phyloP scores from a whole-genome alignment of 2,113 vertebrate species.

The Anoura caudifer region DNA sequence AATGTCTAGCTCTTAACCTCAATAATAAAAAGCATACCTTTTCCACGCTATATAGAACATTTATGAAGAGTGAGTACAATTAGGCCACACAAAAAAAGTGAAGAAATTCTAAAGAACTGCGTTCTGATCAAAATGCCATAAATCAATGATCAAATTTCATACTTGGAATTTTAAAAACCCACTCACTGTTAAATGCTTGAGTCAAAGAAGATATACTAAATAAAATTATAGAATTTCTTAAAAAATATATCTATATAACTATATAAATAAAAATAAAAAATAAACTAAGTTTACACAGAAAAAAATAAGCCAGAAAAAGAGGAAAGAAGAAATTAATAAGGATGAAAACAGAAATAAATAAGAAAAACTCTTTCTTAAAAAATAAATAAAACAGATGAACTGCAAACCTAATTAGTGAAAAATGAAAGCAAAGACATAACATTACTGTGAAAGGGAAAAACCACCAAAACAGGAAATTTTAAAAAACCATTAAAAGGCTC shows the following conservation, averaged over 20 bases:
- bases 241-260: neutral
- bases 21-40: neutral
- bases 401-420: neutral
- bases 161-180: neutral
- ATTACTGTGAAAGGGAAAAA: slow-evolving; percentile 16
- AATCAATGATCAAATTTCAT: neutral
- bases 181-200: neutral
- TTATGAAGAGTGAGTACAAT: neutral
- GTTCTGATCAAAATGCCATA: neutral
- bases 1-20: neutral
- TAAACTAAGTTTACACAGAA: neutral
- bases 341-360: neutral
- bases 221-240: neutral
- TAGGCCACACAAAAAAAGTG: neutral
- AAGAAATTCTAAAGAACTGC: neutral
- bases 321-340: neutral
- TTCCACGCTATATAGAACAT: neutral
- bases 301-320: neutral
- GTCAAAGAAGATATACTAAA: neutral
- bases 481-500: neutral
- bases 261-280: neutral
- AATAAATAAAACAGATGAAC: neutral
- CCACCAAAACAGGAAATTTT: neutral
- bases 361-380: neutral
- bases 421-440: neutral